Evolutionary conservation across 1,140 invertebrate genomes (phyloP), one percentile per base, ranked within the genome.

Genomic region (Neelides sp.): DNA sequence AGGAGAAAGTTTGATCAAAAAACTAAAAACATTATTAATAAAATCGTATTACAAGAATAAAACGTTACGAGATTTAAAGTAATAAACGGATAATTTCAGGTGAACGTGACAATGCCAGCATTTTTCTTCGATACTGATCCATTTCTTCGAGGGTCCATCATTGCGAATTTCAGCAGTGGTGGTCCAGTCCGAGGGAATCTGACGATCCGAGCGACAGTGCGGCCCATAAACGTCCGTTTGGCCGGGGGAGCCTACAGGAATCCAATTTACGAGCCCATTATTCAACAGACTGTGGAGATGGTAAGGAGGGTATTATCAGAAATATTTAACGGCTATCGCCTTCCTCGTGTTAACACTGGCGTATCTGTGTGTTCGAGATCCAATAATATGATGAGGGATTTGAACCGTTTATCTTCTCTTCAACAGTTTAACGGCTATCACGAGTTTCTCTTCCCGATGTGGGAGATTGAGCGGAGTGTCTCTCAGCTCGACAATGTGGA

Each of bases 51-150:
- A 54, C 2, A 52, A 19, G 48, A 59, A 63, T 55, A 50, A 73
- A 70, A 68, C 65, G 66, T 68, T 44, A 69, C 70, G 12, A 54
- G 66, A n/a, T 72, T 71, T n/a, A n/a, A n/a, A 36, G 47, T 17
- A 49, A 49, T 42, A n/a, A n/a, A n/a, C n/a, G n/a, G n/a, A n/a
- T n/a, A n/a, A n/a, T 30, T 54, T 62, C 69, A 81, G 73, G 90
- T 96, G 0, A 96, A 96, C 68, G 88, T 97, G 0, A 94, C 88
- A 0, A 90, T 93, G 79, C 85, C 89, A 0, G 83, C 88, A 1
- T 94, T 92, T 64, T 85, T 95, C 65, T 82, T 92, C 63, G 83
- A 85, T 53, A 83, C 80, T 13, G 84, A 90, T 60, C 75, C 72
- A 3, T 88, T 75, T 61, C 79, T 96, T 54, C 72, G 79, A 61